phyloP scores from a whole-genome alignment of 2,888 invertebrate genomes.

The Zygogramma bicolorata region DNA sequence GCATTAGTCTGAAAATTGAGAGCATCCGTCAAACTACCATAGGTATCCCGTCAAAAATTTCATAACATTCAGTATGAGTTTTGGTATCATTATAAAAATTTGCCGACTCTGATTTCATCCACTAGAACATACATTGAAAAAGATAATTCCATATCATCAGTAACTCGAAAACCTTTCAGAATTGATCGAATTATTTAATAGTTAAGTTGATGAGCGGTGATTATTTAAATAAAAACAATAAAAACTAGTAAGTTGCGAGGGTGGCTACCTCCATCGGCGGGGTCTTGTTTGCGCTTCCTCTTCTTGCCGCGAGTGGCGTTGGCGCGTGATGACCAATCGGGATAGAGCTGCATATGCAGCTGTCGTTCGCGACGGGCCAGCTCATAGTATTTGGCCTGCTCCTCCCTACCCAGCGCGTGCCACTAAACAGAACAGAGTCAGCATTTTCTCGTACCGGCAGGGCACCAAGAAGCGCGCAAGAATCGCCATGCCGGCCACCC shows the following conservation, averaged over 20 bases:
- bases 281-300: constrained; percentile 99
- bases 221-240: constrained; percentile 22
- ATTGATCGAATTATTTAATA: too few species aligned
- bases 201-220: constrained; percentile 18
- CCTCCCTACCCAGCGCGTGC: constrained; percentile 99
- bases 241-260: constrained; percentile 59
- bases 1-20: too few species aligned
- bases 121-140: too few species aligned
- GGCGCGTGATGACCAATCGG: constrained; percentile 99
- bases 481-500: constrained; percentile 51
- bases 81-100: too few species aligned
- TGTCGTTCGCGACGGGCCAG: constrained; percentile 99
- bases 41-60: too few species aligned
- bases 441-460: constrained; percentile 63
- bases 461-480: constrained; percentile 68
- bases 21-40: too few species aligned
- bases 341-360: constrained; percentile 99
- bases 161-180: too few species aligned
- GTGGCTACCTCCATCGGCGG: constrained; percentile 94
- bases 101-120: too few species aligned
- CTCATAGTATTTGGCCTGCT: constrained; percentile 99
- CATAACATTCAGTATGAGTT: too few species aligned
- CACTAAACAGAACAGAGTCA: constrained; percentile 78
- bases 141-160: too few species aligned
- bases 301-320: constrained; percentile 99